Percentiles rank a stretch among this genome's conserved stretches.
phyloP scores from a whole-genome alignment of 1,140 invertebrate genomes.

The Drosophila guanche region DNA sequence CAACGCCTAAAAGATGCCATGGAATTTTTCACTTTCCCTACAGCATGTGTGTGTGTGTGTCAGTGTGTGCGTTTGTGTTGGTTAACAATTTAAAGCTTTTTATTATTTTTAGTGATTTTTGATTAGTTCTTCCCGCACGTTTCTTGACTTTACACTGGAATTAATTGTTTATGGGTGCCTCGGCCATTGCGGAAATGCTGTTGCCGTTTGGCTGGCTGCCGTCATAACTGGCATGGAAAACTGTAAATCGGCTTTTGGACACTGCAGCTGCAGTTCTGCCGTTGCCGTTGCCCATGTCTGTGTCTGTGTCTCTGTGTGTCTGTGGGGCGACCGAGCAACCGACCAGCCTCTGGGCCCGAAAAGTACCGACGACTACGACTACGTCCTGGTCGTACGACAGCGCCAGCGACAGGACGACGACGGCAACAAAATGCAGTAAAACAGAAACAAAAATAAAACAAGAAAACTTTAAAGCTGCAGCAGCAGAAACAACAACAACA shows the following conservation, averaged over 20 bases:
- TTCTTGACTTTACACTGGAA: conserved; percentile 3
- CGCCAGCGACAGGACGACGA: conserved; percentile 37
- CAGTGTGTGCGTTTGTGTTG: not conserved
- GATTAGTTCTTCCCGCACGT: not conserved
- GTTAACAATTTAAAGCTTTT: not conserved
- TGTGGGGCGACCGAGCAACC: conserved; percentile 66
- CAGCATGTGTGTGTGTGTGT: conserved; percentile 2
- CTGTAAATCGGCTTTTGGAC: conserved; percentile 81
- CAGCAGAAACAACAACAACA: conserved; percentile 12
- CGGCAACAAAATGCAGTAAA: conserved; percentile 77
- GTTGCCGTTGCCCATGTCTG: conserved; percentile 5
- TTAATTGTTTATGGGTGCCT: too few relatives aligned
- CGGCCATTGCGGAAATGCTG: conserved; percentile 63
- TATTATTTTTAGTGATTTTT: conserved; percentile 3
- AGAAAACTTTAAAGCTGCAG: conserved; percentile 64
- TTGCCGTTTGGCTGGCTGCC: conserved; percentile 65
- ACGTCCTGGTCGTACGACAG: conserved; percentile 26
- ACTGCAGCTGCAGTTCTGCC: conserved; percentile 56
- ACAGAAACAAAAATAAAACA: conserved; percentile 14
- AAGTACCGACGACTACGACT: conserved; percentile 71
- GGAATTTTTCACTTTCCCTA: conserved; percentile 64
- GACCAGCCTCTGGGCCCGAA: conserved; percentile 78
- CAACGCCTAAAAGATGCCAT: conserved; percentile 79
- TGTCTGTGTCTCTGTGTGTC: conserved; percentile 23
- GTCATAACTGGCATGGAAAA: conserved; percentile 79